Evolutionary conservation across 37 sponge, comb jelly and placozoan genomes (phyloP).

Genomic region (Crambe crambe): DNA sequence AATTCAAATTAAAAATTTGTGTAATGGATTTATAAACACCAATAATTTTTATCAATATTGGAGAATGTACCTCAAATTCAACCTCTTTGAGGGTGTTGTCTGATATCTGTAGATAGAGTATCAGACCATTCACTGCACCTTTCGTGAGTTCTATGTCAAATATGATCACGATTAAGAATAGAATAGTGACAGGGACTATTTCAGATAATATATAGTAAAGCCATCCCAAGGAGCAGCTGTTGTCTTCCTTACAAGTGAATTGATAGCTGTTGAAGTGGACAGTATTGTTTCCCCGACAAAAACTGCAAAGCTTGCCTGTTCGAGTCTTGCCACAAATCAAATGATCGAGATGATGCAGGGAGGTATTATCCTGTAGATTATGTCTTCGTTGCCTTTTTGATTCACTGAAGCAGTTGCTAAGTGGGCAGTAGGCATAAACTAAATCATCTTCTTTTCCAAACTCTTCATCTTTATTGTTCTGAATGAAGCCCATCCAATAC

Average conservation of each 20-base stretch:
- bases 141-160: conserved; percentile 43
- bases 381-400: neutral
- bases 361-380: neutral
- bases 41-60: neutral
- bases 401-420: neutral
- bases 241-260: neutral
- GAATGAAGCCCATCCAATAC: conserved; percentile 1
- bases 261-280: conserved; percentile 23
- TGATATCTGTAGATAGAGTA: conserved; percentile 38
- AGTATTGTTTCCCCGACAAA: conserved; percentile 3
- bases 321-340: conserved; percentile 18
- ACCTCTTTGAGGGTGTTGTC: neutral
- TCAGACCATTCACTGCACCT: conserved; percentile 38
- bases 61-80: neutral
- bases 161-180: conserved; percentile 12
- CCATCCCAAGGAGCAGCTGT: conserved; percentile 4
- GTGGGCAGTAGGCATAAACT: neutral
- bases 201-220: conserved; percentile 43
- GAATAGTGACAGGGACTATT: conserved; percentile 31
- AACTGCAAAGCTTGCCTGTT: conserved; percentile 29
- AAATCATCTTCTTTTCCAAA: neutral
- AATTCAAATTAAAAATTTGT: conserved; percentile 30
- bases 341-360: neutral
- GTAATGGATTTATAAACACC: neutral
- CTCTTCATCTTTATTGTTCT: neutral